Conservation (phyloP, 2,888 invertebrate genomes). For the Venustoraphidia nigricollis region DNA sequence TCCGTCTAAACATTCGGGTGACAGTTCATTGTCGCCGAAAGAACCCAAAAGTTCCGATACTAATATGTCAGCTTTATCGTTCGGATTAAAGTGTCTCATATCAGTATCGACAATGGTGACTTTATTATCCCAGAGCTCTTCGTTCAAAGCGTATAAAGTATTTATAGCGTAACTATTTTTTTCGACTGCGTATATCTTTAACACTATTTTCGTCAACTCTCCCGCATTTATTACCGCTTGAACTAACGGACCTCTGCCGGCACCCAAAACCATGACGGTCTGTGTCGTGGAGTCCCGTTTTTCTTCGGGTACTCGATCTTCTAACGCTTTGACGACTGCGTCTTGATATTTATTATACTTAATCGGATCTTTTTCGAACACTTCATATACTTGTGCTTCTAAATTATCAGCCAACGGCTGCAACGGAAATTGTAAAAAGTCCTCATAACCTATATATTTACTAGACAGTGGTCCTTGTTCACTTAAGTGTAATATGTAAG, state of each 20-base stretch:
- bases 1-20: slow-evolving; percentile 94
- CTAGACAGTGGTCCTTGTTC: slow-evolving; percentile 1
- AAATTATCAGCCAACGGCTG: slow-evolving; percentile 94
- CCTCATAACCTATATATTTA: slow-evolving; percentile 59
- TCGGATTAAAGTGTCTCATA: slow-evolving; percentile 69
- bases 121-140: slow-evolving; percentile 61
- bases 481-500: slow-evolving; percentile 2
- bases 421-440: slow-evolving; percentile 76
- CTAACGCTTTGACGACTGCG: slow-evolving; percentile 64
- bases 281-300: slow-evolving; percentile 30
- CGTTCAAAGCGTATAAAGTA: slow-evolving; percentile 58
- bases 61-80: slow-evolving; percentile 84
- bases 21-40: slow-evolving; percentile 97
- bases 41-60: slow-evolving; percentile 89
- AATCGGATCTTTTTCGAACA: slow-evolving; percentile 93
- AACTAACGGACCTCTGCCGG: slow-evolving; percentile 90
- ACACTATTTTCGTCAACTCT: slow-evolving; percentile 47
- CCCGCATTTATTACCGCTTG: slow-evolving; percentile 71
- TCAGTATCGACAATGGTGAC: slow-evolving; percentile 71
- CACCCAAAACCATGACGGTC: slow-evolving; percentile 75
- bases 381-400: slow-evolving; percentile 90
- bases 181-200: slow-evolving; percentile 88
- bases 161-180: slow-evolving; percentile 95
- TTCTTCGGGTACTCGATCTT: slow-evolving; percentile 33
- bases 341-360: slow-evolving; percentile 83